Conservation (phyloP, 2,888 invertebrate species). For the Bhutanitis thaidina region DNA sequence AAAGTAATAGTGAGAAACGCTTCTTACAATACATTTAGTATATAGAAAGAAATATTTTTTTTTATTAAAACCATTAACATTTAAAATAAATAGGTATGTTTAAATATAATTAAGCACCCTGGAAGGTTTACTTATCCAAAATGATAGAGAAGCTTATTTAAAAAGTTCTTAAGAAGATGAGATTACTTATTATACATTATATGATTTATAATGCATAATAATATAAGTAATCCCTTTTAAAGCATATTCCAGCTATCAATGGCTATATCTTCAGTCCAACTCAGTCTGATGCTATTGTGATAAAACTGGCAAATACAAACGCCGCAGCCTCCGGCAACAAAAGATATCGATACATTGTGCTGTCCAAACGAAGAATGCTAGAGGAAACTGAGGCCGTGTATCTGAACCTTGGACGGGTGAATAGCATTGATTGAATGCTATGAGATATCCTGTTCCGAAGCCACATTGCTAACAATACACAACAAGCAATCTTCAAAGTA, state of each 20-base stretch:
- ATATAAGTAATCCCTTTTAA: no score
- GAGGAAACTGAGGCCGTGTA: conserved; percentile 61
- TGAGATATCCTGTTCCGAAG: conserved; percentile 23
- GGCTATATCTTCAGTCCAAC: conserved; percentile 35
- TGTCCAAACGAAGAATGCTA: conserved; percentile 63
- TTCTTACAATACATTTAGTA: no score
- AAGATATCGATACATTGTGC: conserved; percentile 61
- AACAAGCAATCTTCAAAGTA: neutral
- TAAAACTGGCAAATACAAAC: conserved; percentile 50
- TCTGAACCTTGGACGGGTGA: conserved; percentile 67
- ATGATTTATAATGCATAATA: no score
- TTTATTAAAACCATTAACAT: no score
- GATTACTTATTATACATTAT: no score
- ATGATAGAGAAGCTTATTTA: no score
- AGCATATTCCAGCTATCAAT: conserved; percentile 13
- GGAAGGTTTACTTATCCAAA: no score
- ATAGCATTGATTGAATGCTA: conserved; percentile 37
- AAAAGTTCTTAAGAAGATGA: no score
- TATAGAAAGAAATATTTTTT: no score
- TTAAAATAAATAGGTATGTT: no score
- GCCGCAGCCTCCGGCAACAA: conserved; percentile 46
- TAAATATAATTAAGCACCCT: no score
- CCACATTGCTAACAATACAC: conserved; percentile 10
- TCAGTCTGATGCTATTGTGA: conserved; percentile 70
- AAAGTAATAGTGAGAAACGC: no score